Evolutionary conservation across 53 echinoderm and acorn worm species (phyloP).

Genomic region (Luidia sarsii): DNA sequence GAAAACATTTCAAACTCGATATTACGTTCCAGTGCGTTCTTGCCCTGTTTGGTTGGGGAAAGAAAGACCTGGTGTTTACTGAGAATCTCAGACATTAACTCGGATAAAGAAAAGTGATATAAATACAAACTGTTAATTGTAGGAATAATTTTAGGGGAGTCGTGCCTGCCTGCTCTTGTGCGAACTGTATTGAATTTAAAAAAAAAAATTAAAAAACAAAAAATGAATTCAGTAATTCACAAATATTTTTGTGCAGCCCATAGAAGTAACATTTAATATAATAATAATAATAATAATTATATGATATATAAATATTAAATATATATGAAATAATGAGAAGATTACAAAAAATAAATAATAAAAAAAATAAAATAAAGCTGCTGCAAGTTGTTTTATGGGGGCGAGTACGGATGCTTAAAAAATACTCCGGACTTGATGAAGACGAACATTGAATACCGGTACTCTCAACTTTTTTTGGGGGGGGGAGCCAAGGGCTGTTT

Average conservation of each 20-base stretch:
- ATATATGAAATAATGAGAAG: constrained; percentile 34
- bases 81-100: constrained; percentile 1
- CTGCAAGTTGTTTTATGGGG: constrained; percentile 11
- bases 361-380: constrained; percentile 24
- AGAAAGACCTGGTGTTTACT: too few relatives aligned
- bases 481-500: background rate
- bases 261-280: constrained; percentile 50
- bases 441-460: too few relatives aligned
- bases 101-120: constrained; percentile 16
- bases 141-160: constrained; percentile 20
- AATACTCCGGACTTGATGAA: too few relatives aligned
- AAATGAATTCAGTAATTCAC: constrained; percentile 46
- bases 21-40: too few relatives aligned
- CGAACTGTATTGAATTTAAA: constrained; percentile 39
- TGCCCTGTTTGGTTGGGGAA: background rate
- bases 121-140: too few relatives aligned
- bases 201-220: too few relatives aligned
- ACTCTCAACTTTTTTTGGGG: too few relatives aligned
- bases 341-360: constrained; percentile 12
- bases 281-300: too few relatives aligned
- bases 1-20: too few relatives aligned
- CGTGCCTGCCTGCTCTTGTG: constrained; percentile 57
- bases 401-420: too few relatives aligned
- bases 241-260: constrained; percentile 56
- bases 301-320: constrained; percentile 51